Conservation (phyloP, 2,113 vertebrate species). For the Corydoras sp. region DNA sequence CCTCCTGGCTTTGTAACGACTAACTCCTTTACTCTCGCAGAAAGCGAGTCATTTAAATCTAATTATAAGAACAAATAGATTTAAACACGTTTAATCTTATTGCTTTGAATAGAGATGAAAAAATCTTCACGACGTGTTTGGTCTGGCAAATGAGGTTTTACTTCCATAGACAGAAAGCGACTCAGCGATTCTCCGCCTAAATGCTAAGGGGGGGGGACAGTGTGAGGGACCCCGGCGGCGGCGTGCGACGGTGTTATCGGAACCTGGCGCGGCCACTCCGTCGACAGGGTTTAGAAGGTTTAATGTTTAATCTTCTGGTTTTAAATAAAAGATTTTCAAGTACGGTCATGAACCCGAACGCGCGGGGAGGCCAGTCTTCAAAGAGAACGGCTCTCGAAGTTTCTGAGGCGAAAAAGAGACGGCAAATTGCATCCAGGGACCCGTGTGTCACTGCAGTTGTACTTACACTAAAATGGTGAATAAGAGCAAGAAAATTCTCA, state of each 20-base stretch:
- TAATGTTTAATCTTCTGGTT: constrained; percentile 54
- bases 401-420: constrained; percentile 27
- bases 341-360: constrained; percentile 44
- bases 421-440: constrained; percentile 34
- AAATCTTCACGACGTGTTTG: neutral
- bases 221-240: constrained; percentile 8
- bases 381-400: constrained; percentile 42
- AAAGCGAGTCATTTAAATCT: neutral
- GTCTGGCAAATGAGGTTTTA: neutral
- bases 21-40: neutral
- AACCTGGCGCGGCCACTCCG: constrained; percentile 16
- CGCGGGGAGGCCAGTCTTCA: constrained; percentile 15
- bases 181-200: neutral
- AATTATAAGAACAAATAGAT: constrained; percentile 3
- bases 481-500: constrained; percentile 33
- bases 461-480: constrained; percentile 51
- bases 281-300: constrained; percentile 34
- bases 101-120: neutral
- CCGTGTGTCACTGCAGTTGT: constrained; percentile 30
- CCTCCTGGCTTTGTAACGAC: neutral
- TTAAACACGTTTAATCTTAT: neutral
- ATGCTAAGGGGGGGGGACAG: neutral
- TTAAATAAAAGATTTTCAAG: constrained; percentile 53
- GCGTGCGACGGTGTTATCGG: constrained; percentile 26
- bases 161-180: neutral